Evolutionary conservation across 2,888 invertebrate species (phyloP).

Genomic region (Agriopis aurantiaria): DNA sequence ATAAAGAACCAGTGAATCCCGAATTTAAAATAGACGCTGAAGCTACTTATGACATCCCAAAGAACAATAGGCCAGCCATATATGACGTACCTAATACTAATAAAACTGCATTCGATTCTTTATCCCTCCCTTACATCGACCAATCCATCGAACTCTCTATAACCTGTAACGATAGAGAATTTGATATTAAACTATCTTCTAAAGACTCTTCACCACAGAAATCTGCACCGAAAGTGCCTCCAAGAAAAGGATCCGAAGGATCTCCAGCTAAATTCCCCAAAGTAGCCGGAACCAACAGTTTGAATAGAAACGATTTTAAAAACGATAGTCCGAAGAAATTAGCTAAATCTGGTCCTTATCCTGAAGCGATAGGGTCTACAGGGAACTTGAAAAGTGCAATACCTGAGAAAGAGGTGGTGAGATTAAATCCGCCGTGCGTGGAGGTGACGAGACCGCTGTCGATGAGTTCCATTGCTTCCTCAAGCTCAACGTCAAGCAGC

Average conservation of each 20-base stretch:
- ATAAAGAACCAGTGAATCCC: slow-evolving; percentile 64
- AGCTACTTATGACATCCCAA: slow-evolving; percentile 80
- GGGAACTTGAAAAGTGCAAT: slow-evolving; percentile 74
- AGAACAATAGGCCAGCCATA: slow-evolving; percentile 77
- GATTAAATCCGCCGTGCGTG: slow-evolving; percentile 82
- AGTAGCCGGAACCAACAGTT: slow-evolving; percentile 71
- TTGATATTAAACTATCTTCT: slow-evolving; percentile 77
- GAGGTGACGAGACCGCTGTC: slow-evolving; percentile 90
- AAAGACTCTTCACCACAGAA: slow-evolving; percentile 76
- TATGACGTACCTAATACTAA: slow-evolving; percentile 78
- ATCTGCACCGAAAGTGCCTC: slow-evolving; percentile 60
- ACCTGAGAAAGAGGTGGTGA: slow-evolving; percentile 77
- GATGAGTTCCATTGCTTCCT: slow-evolving; percentile 92
- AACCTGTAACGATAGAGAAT: slow-evolving; percentile 82
- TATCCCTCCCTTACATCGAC: slow-evolving; percentile 80
- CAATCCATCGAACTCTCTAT: slow-evolving; percentile 82
- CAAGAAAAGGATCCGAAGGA: slow-evolving; percentile 54
- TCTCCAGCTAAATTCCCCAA: slow-evolving; percentile 71
- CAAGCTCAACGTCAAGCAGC: slow-evolving; percentile 88
- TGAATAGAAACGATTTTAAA: slow-evolving; percentile 74
- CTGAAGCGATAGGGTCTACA: slow-evolving; percentile 75
- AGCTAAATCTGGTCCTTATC: slow-evolving; percentile 71
- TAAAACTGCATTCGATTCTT: slow-evolving; percentile 79
- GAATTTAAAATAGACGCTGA: slow-evolving; percentile 70
- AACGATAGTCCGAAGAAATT: slow-evolving; percentile 64